phyloP scores from a whole-genome alignment of 2,113 vertebrate species.

The Gnathonemus echidnorhynchus region DNA sequence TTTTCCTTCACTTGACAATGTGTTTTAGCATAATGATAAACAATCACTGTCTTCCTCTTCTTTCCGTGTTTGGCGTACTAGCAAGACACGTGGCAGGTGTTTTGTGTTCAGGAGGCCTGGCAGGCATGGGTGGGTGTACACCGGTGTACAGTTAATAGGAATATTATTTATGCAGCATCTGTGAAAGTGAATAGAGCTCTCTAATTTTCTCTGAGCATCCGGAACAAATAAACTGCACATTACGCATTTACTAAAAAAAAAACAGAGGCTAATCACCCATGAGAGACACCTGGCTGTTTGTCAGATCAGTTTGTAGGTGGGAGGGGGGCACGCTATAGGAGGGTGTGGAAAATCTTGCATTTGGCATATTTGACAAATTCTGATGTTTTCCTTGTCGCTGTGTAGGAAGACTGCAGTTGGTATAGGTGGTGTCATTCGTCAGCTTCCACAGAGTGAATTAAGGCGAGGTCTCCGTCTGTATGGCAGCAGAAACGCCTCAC shows the following conservation, averaged over 20 bases:
- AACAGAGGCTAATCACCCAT: slow-evolving; percentile 48
- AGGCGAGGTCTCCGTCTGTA: neutral
- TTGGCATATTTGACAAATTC: neutral
- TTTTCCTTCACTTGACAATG: neutral
- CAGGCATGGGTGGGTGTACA: slow-evolving; percentile 46
- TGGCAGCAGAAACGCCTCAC: neutral
- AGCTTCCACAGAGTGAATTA: neutral
- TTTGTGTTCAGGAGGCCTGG: slow-evolving; percentile 47
- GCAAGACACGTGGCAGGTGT: slow-evolving; percentile 43
- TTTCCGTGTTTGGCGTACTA: slow-evolving; percentile 33
- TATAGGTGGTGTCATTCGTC: neutral
- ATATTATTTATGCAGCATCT: slow-evolving; percentile 52
- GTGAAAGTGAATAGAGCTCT: slow-evolving; percentile 34
- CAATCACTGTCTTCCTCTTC: neutral
- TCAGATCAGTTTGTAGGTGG: slow-evolving; percentile 39
- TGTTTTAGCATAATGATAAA: neutral
- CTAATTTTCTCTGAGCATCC: slow-evolving; percentile 21
- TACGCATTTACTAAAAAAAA: slow-evolving; percentile 33
- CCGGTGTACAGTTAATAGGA: slow-evolving; percentile 47
- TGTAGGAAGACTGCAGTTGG: neutral
- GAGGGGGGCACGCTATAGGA: slow-evolving; percentile 24
- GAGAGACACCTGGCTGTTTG: slow-evolving; percentile 47
- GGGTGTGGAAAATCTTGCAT: slow-evolving; percentile 21
- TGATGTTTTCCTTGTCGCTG: slow-evolving; percentile 17
- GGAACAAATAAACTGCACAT: slow-evolving; percentile 33